Evolutionary conservation across 2,888 invertebrate genomes (phyloP).

Genomic region (Heliconius erato): DNA sequence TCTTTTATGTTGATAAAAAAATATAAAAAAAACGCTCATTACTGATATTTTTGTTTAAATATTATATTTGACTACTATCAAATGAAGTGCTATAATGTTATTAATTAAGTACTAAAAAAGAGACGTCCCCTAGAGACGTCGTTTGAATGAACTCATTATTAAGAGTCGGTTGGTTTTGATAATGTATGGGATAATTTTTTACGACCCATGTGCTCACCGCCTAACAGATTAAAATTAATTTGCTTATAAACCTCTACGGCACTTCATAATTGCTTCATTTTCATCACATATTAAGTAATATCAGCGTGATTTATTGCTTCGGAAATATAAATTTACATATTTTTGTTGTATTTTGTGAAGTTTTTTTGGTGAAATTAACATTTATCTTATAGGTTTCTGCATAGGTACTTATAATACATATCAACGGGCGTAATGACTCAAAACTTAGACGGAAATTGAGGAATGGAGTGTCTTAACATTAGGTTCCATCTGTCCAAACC

Average conservation of each 20-base stretch:
- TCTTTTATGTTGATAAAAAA: no score
- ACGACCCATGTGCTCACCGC: background rate
- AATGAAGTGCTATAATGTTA: background rate
- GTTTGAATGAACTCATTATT: constrained; percentile 8
- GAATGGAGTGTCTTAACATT: no score
- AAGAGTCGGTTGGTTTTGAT: background rate
- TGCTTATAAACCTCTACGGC: background rate
- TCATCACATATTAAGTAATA: background rate
- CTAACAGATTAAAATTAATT: constrained; percentile 21
- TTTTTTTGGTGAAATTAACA: background rate
- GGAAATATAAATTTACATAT: background rate
- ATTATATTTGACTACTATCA: background rate
- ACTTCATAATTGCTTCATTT: constrained; percentile 19
- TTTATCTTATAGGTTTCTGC: no score
- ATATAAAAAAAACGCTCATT: no score
- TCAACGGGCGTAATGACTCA: no score
- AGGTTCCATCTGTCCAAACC: no score
- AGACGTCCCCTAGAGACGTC: background rate
- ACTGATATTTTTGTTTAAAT: background rate
- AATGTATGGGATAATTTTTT: constrained; percentile 13
- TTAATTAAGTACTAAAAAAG: background rate
- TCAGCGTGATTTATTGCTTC: background rate
- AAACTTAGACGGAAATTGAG: no score
- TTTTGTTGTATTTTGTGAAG: background rate
- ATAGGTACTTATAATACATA: no score